These are phyloP conservation scores for Podarcis muralis DNA, from an alignment of 2,113 vertebrate species.

Conservation along the genomic window DNA sequence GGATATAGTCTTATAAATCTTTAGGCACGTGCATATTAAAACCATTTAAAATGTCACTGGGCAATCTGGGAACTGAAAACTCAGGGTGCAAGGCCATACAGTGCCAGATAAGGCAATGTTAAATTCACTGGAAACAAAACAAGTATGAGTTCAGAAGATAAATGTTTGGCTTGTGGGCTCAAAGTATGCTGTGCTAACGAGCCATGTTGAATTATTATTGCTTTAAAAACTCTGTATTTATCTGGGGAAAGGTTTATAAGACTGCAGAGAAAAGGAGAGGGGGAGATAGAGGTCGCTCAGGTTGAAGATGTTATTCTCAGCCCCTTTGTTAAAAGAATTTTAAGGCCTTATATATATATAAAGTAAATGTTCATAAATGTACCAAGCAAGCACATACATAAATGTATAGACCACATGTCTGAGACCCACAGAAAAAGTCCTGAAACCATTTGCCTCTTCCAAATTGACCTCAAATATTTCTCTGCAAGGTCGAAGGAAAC, in stretches of 20 bases:
- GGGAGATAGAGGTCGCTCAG: neutral
- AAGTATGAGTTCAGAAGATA: constrained; percentile 12
- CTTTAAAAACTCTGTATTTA: neutral
- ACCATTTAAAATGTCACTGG: constrained; percentile 50
- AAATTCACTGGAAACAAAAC: neutral
- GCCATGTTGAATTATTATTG: neutral
- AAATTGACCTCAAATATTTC: no score
- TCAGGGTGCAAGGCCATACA: neutral
- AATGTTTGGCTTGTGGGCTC: neutral
- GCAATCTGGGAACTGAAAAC: constrained; percentile 40
- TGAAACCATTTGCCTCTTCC: no score
- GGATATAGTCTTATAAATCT: constrained; percentile 57
- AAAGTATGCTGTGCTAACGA: neutral
- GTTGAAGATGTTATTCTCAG: neutral
- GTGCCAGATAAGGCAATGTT: constrained; percentile 15
- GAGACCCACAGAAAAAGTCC: no score
- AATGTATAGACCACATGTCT: no score
- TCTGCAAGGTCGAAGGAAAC: no score
- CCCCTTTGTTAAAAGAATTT: no score
- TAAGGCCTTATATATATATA: no score
- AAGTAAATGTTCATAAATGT: no score
- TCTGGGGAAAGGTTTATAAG: neutral
- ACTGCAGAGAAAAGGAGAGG: neutral
- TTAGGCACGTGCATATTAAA: neutral
- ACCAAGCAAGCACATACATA: no score